These are phyloP conservation scores for Seriola rivoliana DNA, from an alignment of 2,113 vertebrate genomes.

Conservation along the genomic window DNA sequence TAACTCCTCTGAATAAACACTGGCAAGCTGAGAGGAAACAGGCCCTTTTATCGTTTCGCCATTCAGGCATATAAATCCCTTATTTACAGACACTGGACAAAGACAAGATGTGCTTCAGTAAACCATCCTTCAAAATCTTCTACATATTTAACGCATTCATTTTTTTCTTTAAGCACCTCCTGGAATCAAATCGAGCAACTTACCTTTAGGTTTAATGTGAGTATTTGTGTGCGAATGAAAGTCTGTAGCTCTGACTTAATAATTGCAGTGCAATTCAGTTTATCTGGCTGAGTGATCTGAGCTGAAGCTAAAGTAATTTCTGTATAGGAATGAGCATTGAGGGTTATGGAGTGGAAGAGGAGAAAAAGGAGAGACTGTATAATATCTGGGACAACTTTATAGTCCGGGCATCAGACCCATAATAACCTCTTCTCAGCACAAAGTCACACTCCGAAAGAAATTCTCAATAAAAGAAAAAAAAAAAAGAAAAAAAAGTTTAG, in stretches of 20 bases:
- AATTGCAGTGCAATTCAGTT: constrained; percentile 43
- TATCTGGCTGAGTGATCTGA: constrained; percentile 41
- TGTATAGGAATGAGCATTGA: constrained; percentile 10
- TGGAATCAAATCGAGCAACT: constrained; percentile 44
- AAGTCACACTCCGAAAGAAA: neutral
- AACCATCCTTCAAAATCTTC: constrained; percentile 11
- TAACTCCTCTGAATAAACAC: constrained; percentile 68
- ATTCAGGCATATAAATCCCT: constrained; percentile 42
- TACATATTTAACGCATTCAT: neutral
- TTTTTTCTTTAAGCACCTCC: constrained; percentile 28
- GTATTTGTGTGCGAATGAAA: constrained; percentile 23
- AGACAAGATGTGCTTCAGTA: constrained; percentile 13
- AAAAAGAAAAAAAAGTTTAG: neutral
- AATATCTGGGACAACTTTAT: constrained; percentile 28
- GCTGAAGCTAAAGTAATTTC: constrained; percentile 50
- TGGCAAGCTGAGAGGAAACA: constrained; percentile 55
- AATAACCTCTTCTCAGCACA: constrained; percentile 20
- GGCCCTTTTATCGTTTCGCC: constrained; percentile 42
- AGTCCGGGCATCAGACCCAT: neutral
- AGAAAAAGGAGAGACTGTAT: constrained; percentile 29
- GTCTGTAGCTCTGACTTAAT: neutral
- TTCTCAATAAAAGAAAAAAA: neutral
- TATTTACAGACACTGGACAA: constrained; percentile 36
- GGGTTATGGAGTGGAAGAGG: constrained; percentile 41
- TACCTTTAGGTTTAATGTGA: constrained; percentile 13